Percentiles rank a stretch among this genome's conserved stretches.
Conservation (phyloP, 30 jellyfish, hydroid and myxozoan genomes). For the Mastigias papua region DNA sequence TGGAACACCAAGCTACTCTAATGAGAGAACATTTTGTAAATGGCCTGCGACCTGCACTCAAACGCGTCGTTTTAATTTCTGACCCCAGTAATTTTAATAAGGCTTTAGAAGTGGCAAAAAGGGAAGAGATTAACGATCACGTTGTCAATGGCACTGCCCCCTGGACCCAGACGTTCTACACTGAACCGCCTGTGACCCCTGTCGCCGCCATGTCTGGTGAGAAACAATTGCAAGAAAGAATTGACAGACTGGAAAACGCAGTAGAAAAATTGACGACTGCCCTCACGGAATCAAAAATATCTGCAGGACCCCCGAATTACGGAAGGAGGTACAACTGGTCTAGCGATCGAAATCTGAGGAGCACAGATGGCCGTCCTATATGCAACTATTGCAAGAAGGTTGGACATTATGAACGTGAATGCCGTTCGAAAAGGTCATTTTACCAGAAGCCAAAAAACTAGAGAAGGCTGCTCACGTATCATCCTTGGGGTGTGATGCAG, state of each 20-base stretch:
- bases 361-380: conserved; percentile 41
- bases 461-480: conserved; percentile 16
- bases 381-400: conserved; percentile 5
- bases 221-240: not conserved
- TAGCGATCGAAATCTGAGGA: conserved; percentile 3
- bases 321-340: not conserved
- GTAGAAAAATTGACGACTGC: not conserved
- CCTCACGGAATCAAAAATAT: not conserved
- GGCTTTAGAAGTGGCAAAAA: conserved; percentile 4
- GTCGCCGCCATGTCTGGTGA: not conserved
- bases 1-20: conserved; percentile 38
- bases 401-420: not conserved
- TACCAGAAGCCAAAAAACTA: not conserved
- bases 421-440: not conserved
- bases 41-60: conserved; percentile 20
- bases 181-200: not conserved
- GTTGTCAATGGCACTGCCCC: conserved; percentile 21
- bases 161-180: not conserved
- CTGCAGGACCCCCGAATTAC: not conserved
- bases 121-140: conserved; percentile 50
- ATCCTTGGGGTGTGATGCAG: conserved; percentile 31
- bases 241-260: conserved; percentile 10
- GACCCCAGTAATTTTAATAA: conserved; percentile 1
- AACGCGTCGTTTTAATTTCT: not conserved
- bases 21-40: conserved; percentile 41